A percentile compares a stretch with the other conserved stretches of the same genome.
These are phyloP conservation scores for Drosophila testacea DNA, from an alignment of 2,888 invertebrate genomes.

Conservation along the genomic window DNA sequence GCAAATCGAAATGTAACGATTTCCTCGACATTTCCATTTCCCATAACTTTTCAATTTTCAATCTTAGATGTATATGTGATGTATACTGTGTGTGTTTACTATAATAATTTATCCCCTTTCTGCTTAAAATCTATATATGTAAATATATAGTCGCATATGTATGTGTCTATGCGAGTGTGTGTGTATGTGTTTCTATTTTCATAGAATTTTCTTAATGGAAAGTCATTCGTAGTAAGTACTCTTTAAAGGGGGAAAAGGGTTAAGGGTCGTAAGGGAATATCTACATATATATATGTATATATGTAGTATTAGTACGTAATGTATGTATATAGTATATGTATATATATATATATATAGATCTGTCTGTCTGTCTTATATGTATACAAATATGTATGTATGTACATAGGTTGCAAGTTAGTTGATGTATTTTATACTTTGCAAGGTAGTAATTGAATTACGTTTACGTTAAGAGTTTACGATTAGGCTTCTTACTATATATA, in stretches of 20 bases:
- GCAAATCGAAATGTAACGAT: constrained; percentile 56
- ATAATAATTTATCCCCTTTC: constrained; percentile 38
- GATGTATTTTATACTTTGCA: constrained; percentile 73
- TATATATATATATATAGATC: constrained; percentile 35
- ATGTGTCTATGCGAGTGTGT: constrained; percentile 20
- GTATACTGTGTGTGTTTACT: constrained; percentile 28
- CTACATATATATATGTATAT: constrained; percentile 15
- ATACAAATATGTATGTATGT: constrained; percentile 49
- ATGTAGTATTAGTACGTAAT: constrained; percentile 18
- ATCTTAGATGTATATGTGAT: constrained; percentile 16
- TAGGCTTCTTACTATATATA: constrained; percentile 49
- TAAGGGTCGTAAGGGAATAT: neutral
- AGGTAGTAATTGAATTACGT: constrained; percentile 75
- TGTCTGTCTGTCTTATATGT: constrained; percentile 29
- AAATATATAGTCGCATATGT: constrained; percentile 56
- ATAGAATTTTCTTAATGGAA: constrained; percentile 1
- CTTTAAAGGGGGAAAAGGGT: neutral
- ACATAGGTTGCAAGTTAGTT: constrained; percentile 52
- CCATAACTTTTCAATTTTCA: neutral
- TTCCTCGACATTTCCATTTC: constrained; percentile 5
- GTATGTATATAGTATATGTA: constrained; percentile 20
- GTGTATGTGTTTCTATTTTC: constrained; percentile 2
- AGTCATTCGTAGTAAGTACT: constrained; percentile 17
- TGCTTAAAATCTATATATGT: constrained; percentile 66
- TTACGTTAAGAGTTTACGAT: constrained; percentile 57